A percentile compares a stretch with the other conserved stretches of the same genome.
phyloP scores from a whole-genome alignment of 2,113 vertebrate genomes.

The Mirza zaza region DNA sequence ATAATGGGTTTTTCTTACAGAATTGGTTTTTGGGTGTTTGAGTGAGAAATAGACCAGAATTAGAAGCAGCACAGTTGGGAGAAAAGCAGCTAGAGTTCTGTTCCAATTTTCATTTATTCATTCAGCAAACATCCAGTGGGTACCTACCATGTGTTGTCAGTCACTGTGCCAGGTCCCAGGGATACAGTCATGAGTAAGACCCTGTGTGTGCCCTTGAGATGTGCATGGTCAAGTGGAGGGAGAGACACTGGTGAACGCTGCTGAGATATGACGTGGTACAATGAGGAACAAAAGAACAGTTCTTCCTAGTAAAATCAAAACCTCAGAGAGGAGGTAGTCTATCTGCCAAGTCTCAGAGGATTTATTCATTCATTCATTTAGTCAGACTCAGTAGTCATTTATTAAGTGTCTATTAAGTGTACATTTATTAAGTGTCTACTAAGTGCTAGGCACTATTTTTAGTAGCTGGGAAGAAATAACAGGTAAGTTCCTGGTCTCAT shows the following conservation, averaged over 20 bases:
- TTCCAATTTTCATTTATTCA: not conserved
- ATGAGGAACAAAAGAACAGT: not conserved
- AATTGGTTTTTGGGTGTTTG: not conserved
- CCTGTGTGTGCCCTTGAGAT: not conserved
- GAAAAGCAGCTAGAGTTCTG: not conserved
- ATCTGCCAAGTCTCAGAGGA: not conserved
- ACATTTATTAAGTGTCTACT: not conserved
- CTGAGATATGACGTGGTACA: not conserved
- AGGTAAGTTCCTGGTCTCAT: not conserved
- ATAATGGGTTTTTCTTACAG: not conserved
- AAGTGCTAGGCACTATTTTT: not conserved
- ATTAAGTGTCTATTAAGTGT: not conserved
- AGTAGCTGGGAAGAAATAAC: not conserved
- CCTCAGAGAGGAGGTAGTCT: not conserved
- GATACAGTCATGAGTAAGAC: not conserved
- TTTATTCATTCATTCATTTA: not conserved
- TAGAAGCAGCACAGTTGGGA: not conserved
- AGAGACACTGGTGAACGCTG: not conserved
- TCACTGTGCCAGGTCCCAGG: not conserved
- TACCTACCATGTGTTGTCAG: not conserved
- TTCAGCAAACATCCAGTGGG: not conserved
- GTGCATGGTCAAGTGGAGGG: not conserved
- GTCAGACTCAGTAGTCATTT: not conserved
- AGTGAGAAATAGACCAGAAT: not conserved
- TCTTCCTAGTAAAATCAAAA: not conserved